phyloP scores from a whole-genome alignment of 2,888 invertebrate genomes.

The Synanthedon myopaeformis region DNA sequence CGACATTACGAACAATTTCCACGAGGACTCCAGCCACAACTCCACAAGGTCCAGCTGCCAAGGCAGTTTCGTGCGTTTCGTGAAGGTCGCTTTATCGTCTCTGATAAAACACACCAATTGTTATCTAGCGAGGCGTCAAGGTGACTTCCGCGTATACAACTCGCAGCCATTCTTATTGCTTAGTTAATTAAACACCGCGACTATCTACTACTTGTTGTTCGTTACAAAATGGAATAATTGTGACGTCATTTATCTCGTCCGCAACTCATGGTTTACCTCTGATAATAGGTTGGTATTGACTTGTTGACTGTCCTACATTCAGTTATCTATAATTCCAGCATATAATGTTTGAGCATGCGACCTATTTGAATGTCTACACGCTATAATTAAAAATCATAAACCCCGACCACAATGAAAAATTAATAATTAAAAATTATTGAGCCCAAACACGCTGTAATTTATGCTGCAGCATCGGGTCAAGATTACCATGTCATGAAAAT shows the following conservation, averaged over 20 bases:
- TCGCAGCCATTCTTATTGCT: constrained; percentile 42
- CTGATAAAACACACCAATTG: constrained; percentile 55
- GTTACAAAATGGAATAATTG: not conserved
- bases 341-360: no score
- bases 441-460: no score
- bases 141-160: constrained; percentile 50
- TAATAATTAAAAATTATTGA: no score
- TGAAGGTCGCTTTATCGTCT: constrained; percentile 50
- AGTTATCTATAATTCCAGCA: no score
- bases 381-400: no score
- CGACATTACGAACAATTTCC: not conserved
- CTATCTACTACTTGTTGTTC: not conserved
- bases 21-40: constrained; percentile 6
- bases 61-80: constrained; percentile 9
- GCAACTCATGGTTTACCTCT: no score
- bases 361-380: no score
- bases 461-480: no score
- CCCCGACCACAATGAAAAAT: no score
- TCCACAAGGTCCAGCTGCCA: constrained; percentile 7
- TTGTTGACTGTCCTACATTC: no score
- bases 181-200: constrained; percentile 21
- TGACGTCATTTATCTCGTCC: not conserved
- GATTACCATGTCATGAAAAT: no score
- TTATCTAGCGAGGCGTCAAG: constrained; percentile 49
- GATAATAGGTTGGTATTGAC: no score